Base-by-base conservation (phyloP, 2,888 invertebrate genomes). In the Stenolophus ochropezus region DNA sequence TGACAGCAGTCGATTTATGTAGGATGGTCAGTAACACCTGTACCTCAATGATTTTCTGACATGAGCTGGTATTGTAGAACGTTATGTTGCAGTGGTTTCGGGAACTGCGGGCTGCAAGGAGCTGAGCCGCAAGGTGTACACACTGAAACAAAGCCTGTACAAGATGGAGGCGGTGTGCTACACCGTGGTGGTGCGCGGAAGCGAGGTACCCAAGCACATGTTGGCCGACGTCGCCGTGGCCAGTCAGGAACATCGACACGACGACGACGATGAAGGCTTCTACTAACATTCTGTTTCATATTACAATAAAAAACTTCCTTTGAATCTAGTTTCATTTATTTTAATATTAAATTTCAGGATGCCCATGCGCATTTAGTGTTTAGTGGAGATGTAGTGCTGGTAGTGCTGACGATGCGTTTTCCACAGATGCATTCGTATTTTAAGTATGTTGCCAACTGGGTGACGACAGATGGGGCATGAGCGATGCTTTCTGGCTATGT, bases 111-210 rank as follows among this genome's bases (percentile, higher is more conserved):
- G 92, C 0, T 91, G 90, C 27, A 90, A 91, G 71, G 95, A 96
- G 86, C 88, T 96, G 51, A 89, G 91, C 11, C 92, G 94, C 27
- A 97, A 97, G 89, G 89, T 94, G 69, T 90, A 90, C 49, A 93
- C 93, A 0, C 91, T 96, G 71, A 92, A 93, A 51, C 94, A 94
- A 85, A 97, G 96, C 87, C 91, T 97, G 53, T 85, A 91, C 0
- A 97, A 97, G 90, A 95, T 96, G 86, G 97, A 97, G 87, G 92
- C 93, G 83, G 95, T 96, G 0, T 95, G 96, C 86, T 97, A 96
- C 86, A 94, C 94, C 6, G 91, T 96, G 18, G 92, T 93, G 84
- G 94, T 96, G 0, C 92, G 96, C 23, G 96, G 96, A 0, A 94
- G 94, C 0, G 97, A 97, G 88, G 93, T 96, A 27, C 95, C 95